A percentile compares a stretch with the other conserved stretches of the same genome.
These are phyloP conservation scores for Anguilla marmorata DNA, from an alignment of 2,797 vertebrate genomes.

Conservation along the genomic window DNA sequence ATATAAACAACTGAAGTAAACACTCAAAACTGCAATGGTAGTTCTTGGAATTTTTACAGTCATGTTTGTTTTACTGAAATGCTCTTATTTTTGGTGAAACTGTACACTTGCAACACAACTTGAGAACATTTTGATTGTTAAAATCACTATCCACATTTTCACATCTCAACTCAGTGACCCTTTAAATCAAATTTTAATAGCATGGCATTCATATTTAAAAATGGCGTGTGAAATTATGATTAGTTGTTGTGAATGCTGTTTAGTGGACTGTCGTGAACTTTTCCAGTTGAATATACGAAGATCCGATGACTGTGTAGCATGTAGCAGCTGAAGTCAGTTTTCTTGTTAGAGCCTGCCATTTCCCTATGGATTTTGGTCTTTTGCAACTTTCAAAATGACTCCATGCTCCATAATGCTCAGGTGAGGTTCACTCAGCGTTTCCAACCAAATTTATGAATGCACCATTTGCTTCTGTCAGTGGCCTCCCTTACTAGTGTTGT, in stretches of 20 bases:
- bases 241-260: neutral
- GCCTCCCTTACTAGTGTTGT: neutral
- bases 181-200: neutral
- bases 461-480: neutral
- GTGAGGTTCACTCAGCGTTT: neutral
- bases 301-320: neutral
- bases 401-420: neutral
- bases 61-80: neutral
- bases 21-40: neutral
- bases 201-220: neutral
- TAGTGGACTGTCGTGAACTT: neutral
- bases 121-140: neutral
- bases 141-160: neutral
- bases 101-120: neutral
- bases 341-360: neutral
- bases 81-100: neutral
- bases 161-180: too few species aligned
- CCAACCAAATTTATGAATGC: neutral
- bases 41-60: neutral
- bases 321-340: neutral
- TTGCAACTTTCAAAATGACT: neutral
- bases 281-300: neutral
- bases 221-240: neutral
- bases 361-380: neutral
- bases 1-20: neutral